Conservation (phyloP, 2,888 invertebrate species). For the Philereme transversata region DNA sequence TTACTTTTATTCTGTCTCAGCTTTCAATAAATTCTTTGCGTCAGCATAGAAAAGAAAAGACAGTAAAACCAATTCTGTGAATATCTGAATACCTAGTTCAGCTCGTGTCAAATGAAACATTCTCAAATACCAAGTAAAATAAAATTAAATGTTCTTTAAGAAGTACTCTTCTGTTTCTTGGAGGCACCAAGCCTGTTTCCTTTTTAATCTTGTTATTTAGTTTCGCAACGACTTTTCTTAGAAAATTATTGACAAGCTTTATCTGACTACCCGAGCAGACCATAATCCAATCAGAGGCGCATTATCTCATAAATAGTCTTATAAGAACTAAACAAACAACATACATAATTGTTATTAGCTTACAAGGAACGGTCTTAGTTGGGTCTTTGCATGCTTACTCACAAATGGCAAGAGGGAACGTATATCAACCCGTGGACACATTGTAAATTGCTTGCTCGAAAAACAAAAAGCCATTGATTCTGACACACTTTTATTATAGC, state of each 20-base stretch:
- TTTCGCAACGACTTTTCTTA: constrained; percentile 1
- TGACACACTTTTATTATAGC: too few relatives aligned
- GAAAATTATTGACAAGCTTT: constrained; percentile 12
- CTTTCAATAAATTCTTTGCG: too few relatives aligned
- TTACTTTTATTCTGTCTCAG: too few relatives aligned
- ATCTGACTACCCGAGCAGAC: background rate
- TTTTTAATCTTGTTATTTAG: constrained; percentile 11
- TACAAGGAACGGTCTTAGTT: background rate
- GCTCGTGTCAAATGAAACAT: constrained; percentile 9
- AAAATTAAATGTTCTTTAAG: constrained; percentile 9
- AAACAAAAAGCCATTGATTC: too few relatives aligned
- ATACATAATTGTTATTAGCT: background rate
- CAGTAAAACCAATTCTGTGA: too few relatives aligned
- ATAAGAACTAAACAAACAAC: background rate
- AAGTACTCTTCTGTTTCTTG: background rate
- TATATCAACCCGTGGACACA: too few relatives aligned
- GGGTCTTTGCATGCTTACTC: background rate
- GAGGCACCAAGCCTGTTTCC: background rate
- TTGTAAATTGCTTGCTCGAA: too few relatives aligned
- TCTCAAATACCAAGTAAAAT: background rate
- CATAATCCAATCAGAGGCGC: background rate
- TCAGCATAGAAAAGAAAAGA: too few relatives aligned
- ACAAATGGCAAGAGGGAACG: background rate
- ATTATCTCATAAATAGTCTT: background rate
- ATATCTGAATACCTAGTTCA: background rate